Evolutionary conservation across 2,888 invertebrate genomes (phyloP).

Genomic region (Odontothrips loti): DNA sequence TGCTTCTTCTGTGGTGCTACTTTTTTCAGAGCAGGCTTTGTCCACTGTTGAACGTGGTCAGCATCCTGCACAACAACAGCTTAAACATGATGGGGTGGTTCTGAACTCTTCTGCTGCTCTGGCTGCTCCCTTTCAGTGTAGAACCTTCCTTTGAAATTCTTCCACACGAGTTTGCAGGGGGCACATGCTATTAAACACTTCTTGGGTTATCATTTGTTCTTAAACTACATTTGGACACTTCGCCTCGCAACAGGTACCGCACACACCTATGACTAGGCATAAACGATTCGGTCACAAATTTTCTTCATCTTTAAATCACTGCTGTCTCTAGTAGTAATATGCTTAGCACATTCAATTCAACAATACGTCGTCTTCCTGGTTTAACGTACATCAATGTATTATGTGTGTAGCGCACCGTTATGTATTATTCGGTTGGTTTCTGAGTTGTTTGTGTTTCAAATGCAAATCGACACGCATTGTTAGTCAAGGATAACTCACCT

Average conservation of each 20-base stretch:
- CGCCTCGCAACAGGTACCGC: too few species aligned
- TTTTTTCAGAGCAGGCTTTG: background rate
- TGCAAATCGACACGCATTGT: background rate
- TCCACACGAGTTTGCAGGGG: background rate
- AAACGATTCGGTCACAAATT: too few species aligned
- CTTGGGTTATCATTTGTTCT: background rate
- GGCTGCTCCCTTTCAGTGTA: background rate
- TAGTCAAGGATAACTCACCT: background rate
- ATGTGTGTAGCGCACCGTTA: background rate
- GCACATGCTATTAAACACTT: background rate
- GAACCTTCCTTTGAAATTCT: background rate
- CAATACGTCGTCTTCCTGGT: too few species aligned
- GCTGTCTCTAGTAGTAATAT: too few species aligned
- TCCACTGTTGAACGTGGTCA: background rate
- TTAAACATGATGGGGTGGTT: background rate
- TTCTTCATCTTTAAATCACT: too few species aligned
- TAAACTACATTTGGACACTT: too few species aligned
- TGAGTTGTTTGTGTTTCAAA: background rate
- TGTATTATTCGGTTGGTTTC: background rate
- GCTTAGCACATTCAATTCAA: too few species aligned
- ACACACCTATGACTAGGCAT: too few species aligned
- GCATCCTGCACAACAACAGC: conserved; percentile 2
- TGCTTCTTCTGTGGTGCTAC: conserved; percentile 44
- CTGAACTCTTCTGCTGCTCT: background rate
- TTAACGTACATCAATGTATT: background rate